These are phyloP conservation scores for Stictonetta naevosa DNA, from an alignment of 2,113 vertebrate species.

Conservation along the genomic window DNA sequence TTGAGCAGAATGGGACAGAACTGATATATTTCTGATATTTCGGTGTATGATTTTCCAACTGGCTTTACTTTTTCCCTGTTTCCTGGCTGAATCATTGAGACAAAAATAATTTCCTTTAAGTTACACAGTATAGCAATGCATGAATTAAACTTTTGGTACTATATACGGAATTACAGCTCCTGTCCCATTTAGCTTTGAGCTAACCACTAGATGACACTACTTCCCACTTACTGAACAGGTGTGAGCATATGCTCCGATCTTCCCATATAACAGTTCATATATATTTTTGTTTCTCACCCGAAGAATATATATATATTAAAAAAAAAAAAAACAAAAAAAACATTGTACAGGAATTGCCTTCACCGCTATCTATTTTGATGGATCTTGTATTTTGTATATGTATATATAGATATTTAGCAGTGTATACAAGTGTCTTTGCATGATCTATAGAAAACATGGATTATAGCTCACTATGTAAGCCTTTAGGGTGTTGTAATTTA, in stretches of 20 bases:
- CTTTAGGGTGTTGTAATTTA: conserved; percentile 26
- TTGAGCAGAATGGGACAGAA: neutral
- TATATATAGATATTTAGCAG: neutral
- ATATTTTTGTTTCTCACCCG: neutral
- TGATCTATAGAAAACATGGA: neutral
- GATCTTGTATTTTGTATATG: neutral
- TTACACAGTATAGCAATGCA: neutral
- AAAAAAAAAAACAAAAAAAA: neutral
- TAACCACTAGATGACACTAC: conserved; percentile 70
- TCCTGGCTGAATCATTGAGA: neutral
- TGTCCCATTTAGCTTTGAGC: neutral
- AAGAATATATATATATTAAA: neutral
- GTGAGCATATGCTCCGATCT: neutral
- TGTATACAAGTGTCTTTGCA: accelerated
- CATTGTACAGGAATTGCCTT: neutral
- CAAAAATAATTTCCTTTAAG: neutral
- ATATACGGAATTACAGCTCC: neutral
- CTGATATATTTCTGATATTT: neutral
- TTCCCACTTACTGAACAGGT: conserved; percentile 49
- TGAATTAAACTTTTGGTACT: neutral
- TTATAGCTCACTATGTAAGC: neutral
- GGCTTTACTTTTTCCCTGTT: neutral
- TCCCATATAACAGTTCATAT: neutral
- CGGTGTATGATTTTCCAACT: neutral
- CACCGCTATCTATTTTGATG: neutral